Base-by-base conservation (phyloP, 2,113 vertebrate species). In the Mandrillus leucophaeus region DNA sequence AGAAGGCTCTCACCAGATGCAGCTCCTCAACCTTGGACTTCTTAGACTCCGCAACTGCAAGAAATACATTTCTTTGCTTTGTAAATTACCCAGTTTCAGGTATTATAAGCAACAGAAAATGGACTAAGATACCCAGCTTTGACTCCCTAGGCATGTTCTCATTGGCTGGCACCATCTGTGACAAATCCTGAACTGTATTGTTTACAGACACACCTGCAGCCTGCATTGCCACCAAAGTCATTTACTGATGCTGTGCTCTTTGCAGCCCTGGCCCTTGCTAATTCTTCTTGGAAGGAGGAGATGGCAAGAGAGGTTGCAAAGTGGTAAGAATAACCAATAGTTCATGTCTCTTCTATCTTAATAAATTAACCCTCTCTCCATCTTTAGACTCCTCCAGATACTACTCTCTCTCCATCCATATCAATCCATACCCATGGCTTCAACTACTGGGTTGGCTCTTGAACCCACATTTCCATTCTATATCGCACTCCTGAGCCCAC, bases 201-300 rank as follows among this genome's bases (percentile, higher is more conserved):
- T 92, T 84, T 83, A 61, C 78, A 89, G 89, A 95, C 72, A 92
- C 68, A 88, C 68, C 59, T 88, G 48, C 45, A 92, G 89, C 70
- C 35, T 70, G 43, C 38, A 13, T 55, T 79, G 61, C 61, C 78
- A 79, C 30, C 78, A 38, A 95, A 88, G 64, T 43, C 61, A 79
- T 6, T 70, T 84, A 84, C 40, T 92, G 93, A 88, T 23, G 13
- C 50, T 95, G 83, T 95, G 66, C 57, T 83, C 43, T 75, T 93
- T 76, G 55, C 55, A 93, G 66, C 76, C 68, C 84, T 68, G 57
- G 48, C 38, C 45, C 78, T 40, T 55, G 48, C 91, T 83, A 40
- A 68, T 93, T 73, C 76, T 68, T 93, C 48, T 55, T 75, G 70
- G 55, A 68, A 55, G 52, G 52, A 68, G 43, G 88, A 90, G 50